Conservation (phyloP, 1,140 invertebrate genomes). For the Ceratoteleas bidentatus region DNA sequence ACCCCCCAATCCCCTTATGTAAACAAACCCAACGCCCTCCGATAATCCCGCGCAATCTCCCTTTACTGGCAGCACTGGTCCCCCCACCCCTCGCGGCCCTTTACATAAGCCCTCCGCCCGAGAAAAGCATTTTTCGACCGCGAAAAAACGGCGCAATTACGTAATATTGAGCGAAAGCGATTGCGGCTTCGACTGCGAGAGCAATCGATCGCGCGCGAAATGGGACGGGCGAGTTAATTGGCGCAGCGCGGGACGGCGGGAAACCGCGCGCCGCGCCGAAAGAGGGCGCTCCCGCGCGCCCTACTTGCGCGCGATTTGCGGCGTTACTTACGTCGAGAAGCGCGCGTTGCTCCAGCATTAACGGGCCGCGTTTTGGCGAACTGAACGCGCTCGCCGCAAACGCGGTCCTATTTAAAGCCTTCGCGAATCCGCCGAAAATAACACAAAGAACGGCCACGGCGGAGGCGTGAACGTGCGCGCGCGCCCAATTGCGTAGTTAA, state of each 20-base stretch:
- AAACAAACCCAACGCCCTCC: too few species aligned
- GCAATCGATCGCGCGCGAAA: conserved; percentile 33
- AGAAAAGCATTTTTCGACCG: neutral
- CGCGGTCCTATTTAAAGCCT: conserved; percentile 81
- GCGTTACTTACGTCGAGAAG: conserved; percentile 79
- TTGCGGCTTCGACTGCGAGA: conserved; percentile 13
- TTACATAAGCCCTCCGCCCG: too few species aligned
- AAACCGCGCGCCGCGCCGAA: conserved; percentile 9
- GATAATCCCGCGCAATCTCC: too few species aligned
- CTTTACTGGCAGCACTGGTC: too few species aligned
- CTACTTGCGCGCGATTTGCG: conserved; percentile 31
- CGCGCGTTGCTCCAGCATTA: conserved; percentile 80
- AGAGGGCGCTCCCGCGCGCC: conserved; percentile 14
- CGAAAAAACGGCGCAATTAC: conserved; percentile 23
- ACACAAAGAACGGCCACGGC: conserved; percentile 76
- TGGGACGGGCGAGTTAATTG: conserved; percentile 37
- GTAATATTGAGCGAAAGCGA: conserved; percentile 38
- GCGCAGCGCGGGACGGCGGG: conserved; percentile 14
- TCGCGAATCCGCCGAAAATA: conserved; percentile 78
- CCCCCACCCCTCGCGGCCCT: too few species aligned
- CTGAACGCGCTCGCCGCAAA: conserved; percentile 76
- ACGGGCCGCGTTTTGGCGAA: conserved; percentile 74
- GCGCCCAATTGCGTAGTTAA: conserved; percentile 52
- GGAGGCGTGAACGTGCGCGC: conserved; percentile 68
- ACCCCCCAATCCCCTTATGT: too few species aligned